Evolutionary conservation across 2,888 invertebrate species (phyloP).

Genomic region (Monoplex corrugatus): DNA sequence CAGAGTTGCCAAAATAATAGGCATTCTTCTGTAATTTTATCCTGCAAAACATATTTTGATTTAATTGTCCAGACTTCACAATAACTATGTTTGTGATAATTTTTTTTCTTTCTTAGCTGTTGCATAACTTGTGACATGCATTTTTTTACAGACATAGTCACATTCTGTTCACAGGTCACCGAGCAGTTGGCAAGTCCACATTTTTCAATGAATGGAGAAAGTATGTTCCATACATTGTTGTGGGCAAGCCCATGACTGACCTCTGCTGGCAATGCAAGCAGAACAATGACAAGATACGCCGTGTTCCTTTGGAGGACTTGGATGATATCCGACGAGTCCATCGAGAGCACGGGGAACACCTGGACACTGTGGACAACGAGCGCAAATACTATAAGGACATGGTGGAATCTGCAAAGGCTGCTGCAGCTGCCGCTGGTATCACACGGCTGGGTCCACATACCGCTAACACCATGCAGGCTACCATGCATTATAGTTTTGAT

Average conservation of each 20-base stretch:
- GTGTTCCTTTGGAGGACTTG: constrained; percentile 24
- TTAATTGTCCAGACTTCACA: too few relatives aligned
- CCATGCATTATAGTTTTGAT: constrained; percentile 59
- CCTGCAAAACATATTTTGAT: too few relatives aligned
- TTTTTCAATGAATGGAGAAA: constrained; percentile 36
- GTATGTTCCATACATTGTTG: constrained; percentile 40
- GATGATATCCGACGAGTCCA: background rate
- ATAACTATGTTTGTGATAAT: too few relatives aligned
- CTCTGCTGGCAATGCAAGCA: constrained; percentile 57
- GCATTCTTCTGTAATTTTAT: too few relatives aligned
- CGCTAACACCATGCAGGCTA: background rate
- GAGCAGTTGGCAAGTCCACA: background rate
- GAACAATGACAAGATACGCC: constrained; percentile 41
- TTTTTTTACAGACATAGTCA: too few relatives aligned
- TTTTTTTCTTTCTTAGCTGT: background rate
- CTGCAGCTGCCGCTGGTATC: background rate
- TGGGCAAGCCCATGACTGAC: constrained; percentile 51
- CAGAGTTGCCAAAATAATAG: too few relatives aligned
- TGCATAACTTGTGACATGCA: too few relatives aligned
- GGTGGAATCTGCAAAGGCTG: background rate
- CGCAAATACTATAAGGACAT: constrained; percentile 14
- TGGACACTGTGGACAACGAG: constrained; percentile 35
- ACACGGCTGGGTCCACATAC: background rate
- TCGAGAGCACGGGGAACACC: constrained; percentile 16
- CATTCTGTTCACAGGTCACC: too few relatives aligned